phyloP scores from a whole-genome alignment of 2,888 invertebrate species.

The Lepidocyrtinus sp. region DNA sequence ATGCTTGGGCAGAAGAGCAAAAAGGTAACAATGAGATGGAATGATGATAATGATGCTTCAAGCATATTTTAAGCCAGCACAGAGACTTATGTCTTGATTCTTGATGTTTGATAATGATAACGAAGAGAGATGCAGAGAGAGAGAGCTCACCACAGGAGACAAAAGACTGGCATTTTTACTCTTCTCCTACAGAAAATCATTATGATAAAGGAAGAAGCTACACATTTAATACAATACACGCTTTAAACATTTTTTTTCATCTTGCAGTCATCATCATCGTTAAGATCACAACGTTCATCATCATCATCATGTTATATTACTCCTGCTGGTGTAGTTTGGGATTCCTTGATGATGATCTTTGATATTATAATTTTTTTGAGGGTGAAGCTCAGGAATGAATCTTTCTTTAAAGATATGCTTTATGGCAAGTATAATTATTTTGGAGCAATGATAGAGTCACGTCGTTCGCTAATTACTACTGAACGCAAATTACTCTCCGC shows the following conservation, averaged over 20 bases:
- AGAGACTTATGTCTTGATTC: constrained; percentile 57
- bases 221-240: constrained; percentile 43
- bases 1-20: constrained; percentile 23
- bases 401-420: constrained; percentile 49
- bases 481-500: constrained; percentile 68
- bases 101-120: constrained; percentile 57
- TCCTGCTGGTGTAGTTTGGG: constrained; percentile 14
- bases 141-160: constrained; percentile 51
- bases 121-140: constrained; percentile 46
- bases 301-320: constrained; percentile 20
- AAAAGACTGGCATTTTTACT: constrained; percentile 53
- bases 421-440: constrained; percentile 66
- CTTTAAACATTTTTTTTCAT: constrained; percentile 23
- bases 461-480: constrained; percentile 68
- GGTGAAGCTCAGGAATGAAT: constrained; percentile 1
- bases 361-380: constrained; percentile 30
- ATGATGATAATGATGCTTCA: constrained; percentile 20
- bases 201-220: constrained; percentile 50
- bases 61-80: constrained; percentile 7
- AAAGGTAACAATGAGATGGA: constrained; percentile 41
- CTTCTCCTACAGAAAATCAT: constrained; percentile 24
- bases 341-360: constrained; percentile 27
- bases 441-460: constrained; percentile 69
- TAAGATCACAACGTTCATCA: constrained; percentile 15
- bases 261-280: not conserved